phyloP scores from a whole-genome alignment of 1,140 invertebrate genomes.

The Agrilus planipennis region DNA sequence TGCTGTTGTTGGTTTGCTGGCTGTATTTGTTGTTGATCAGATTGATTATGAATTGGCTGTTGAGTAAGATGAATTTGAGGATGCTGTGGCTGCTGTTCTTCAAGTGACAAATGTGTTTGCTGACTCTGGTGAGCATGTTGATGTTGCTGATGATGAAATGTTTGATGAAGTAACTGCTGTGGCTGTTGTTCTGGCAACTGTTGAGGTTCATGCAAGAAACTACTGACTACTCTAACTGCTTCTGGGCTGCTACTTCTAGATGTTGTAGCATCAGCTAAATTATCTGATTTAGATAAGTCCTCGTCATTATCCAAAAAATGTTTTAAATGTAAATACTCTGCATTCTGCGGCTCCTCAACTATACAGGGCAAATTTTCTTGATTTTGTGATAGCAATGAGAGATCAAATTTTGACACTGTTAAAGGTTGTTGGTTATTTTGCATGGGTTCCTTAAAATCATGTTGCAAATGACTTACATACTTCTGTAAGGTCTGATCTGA shows the following conservation, averaged over 20 bases:
- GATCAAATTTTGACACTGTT: slow-evolving; percentile 18
- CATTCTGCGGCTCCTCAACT: slow-evolving; percentile 22
- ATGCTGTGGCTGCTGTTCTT: slow-evolving; percentile 6
- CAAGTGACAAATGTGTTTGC: background rate
- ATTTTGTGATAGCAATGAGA: slow-evolving; percentile 11
- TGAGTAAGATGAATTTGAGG: slow-evolving; percentile 5
- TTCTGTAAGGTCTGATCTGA: slow-evolving; percentile 23
- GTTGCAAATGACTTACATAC: slow-evolving; percentile 16
- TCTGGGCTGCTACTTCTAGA: slow-evolving; percentile 15
- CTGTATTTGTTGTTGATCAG: background rate
- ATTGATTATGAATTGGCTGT: slow-evolving; percentile 1
- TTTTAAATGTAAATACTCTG: slow-evolving; percentile 28
- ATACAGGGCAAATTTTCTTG: slow-evolving; percentile 13
- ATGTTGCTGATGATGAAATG: slow-evolving; percentile 1
- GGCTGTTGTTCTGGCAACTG: background rate
- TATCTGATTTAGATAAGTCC: slow-evolving; percentile 17
- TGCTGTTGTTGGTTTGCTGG: background rate
- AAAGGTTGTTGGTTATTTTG: slow-evolving; percentile 7
- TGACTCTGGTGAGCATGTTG: too few species aligned
- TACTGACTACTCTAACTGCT: background rate
- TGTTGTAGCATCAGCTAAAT: slow-evolving; percentile 8
- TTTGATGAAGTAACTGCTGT: slow-evolving; percentile 2
- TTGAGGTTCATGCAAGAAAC: background rate
- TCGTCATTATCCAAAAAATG: slow-evolving; percentile 29
- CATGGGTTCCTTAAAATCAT: slow-evolving; percentile 11